Conservation (phyloP, 2,113 vertebrate genomes). For the Hydropotes inermis region DNA sequence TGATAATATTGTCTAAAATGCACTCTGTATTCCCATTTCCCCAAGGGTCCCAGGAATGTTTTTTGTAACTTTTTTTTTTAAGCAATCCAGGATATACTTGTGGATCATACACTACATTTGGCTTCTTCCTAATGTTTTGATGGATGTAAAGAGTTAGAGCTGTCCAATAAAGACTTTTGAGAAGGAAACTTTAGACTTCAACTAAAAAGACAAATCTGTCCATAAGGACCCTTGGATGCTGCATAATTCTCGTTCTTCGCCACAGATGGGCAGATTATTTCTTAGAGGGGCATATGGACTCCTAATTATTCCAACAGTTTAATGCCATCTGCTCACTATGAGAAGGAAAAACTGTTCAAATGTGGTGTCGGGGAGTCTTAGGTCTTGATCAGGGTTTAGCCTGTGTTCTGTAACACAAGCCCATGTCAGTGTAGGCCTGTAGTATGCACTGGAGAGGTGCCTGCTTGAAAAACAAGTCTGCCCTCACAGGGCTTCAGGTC, state of each 20-base stretch:
- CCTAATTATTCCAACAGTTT: slow-evolving; percentile 37
- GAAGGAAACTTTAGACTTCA: not conserved
- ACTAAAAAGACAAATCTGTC: not conserved
- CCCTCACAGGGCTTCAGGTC: not conserved
- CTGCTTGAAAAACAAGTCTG: not conserved
- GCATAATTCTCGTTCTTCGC: not conserved
- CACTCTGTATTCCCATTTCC: rapidly evolving
- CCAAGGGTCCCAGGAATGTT: not conserved
- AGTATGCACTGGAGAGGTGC: not conserved
- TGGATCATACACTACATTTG: not conserved
- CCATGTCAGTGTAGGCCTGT: not conserved
- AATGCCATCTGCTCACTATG: slow-evolving; percentile 35
- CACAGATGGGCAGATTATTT: slow-evolving; percentile 52
- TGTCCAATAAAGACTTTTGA: not conserved
- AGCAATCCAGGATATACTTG: not conserved
- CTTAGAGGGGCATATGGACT: slow-evolving; percentile 23
- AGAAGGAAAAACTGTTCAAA: not conserved
- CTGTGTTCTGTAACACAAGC: not conserved
- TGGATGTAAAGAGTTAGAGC: not conserved
- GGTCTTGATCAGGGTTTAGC: not conserved
- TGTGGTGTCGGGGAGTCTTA: not conserved
- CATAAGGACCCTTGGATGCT: not conserved
- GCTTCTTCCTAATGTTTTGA: not conserved
- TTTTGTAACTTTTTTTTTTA: not conserved
- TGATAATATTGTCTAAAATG: not conserved